Percentiles rank a stretch among this genome's conserved stretches.
phyloP scores from a whole-genome alignment of 2,888 invertebrate species.

The Cephus pulcher region DNA sequence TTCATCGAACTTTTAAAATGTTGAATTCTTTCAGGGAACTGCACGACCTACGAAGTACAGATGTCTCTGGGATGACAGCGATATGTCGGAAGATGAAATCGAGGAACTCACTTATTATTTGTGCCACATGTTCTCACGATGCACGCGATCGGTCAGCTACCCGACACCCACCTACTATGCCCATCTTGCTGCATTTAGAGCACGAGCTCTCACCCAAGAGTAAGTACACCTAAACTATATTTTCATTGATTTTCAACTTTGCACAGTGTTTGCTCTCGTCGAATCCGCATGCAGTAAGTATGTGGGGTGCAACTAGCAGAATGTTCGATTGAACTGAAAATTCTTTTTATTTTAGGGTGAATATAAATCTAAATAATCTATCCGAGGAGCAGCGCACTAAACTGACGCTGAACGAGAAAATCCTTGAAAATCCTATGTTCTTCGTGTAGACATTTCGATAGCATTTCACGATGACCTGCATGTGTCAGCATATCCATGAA shows the following conservation, averaged over 20 bases:
- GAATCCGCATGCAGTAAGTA: slow-evolving; percentile 21
- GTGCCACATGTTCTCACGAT: slow-evolving; percentile 88
- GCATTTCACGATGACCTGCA: neutral
- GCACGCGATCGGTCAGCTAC: slow-evolving; percentile 85
- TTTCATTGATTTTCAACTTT: neutral
- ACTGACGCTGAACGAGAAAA: slow-evolving; percentile 69
- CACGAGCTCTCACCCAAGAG: slow-evolving; percentile 68
- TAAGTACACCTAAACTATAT: slow-evolving; percentile 52
- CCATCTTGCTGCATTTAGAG: slow-evolving; percentile 85
- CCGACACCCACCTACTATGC: slow-evolving; percentile 91
- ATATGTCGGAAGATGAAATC: slow-evolving; percentile 78
- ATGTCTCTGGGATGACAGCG: slow-evolving; percentile 83
- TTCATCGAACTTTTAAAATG: neutral
- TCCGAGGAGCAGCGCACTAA: slow-evolving; percentile 68
- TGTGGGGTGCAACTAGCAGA: slow-evolving; percentile 56
- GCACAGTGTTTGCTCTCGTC: slow-evolving; percentile 6
- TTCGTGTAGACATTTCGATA: slow-evolving; percentile 70
- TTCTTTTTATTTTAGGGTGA: slow-evolving; percentile 61
- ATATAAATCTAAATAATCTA: slow-evolving; percentile 68
- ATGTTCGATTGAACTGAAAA: slow-evolving; percentile 32
- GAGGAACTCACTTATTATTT: slow-evolving; percentile 85
- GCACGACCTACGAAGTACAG: slow-evolving; percentile 89
- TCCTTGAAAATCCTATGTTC: slow-evolving; percentile 75
- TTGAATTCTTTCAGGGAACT: slow-evolving; percentile 74
- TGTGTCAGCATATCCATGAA: neutral